Evolutionary conservation across 2,888 invertebrate genomes (phyloP).

Genomic region (Ochropacha duplaris): DNA sequence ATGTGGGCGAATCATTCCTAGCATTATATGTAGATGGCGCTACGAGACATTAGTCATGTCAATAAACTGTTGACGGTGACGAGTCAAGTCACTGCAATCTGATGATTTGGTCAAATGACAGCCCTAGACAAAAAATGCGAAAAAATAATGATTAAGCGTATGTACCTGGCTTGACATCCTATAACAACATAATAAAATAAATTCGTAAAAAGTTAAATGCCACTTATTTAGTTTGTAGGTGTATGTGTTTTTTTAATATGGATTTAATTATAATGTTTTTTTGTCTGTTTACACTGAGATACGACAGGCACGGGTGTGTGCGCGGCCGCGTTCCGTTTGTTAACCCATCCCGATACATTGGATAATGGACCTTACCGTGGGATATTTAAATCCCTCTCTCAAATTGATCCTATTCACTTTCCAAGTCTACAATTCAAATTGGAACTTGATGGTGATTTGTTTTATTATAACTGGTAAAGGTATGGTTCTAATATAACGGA

Average conservation of each 20-base stretch:
- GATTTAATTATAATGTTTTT: slow-evolving; percentile 63
- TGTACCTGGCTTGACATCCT: slow-evolving; percentile 6
- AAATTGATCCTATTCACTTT: not conserved
- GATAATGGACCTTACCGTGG: not conserved
- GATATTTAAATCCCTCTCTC: not conserved
- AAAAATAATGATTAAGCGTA: not conserved
- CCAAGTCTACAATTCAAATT: not conserved
- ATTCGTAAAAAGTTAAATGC: slow-evolving; percentile 41
- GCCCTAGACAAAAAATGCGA: slow-evolving; percentile 5
- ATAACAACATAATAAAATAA: slow-evolving; percentile 41
- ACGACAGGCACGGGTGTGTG: slow-evolving; percentile 54
- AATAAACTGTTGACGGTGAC: slow-evolving; percentile 7
- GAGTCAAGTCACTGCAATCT: slow-evolving; percentile 22
- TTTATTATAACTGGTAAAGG: not conserved
- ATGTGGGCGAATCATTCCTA: slow-evolving; percentile 6
- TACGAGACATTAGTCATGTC: slow-evolving; percentile 3
- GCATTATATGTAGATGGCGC: not conserved
- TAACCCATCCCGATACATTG: slow-evolving; percentile 4
- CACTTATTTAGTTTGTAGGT: slow-evolving; percentile 76
- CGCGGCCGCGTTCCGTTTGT: slow-evolving; percentile 23
- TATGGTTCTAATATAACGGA: slow-evolving; percentile 10
- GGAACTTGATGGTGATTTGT: not conserved
- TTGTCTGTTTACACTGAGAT: slow-evolving; percentile 63
- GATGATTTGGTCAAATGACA: slow-evolving; percentile 8
- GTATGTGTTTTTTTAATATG: slow-evolving; percentile 71